Conservation (phyloP, 2,888 invertebrate species). For the Herminia tarsipennalis region DNA sequence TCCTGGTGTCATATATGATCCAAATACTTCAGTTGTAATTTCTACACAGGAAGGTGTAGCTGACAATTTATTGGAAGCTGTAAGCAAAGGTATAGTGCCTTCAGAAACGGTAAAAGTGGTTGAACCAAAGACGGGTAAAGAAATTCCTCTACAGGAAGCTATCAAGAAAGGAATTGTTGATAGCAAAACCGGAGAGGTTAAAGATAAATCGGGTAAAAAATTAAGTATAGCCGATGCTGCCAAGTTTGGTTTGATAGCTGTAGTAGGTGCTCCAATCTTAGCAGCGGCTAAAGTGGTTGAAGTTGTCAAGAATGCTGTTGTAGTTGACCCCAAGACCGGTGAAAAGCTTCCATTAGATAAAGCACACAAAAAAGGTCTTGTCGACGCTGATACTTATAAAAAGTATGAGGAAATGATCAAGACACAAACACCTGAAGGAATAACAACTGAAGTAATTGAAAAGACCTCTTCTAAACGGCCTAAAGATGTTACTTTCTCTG, state of each 20-base stretch:
- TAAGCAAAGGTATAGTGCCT: constrained; percentile 90
- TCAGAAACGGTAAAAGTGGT: constrained; percentile 88
- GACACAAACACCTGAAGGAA: constrained; percentile 33
- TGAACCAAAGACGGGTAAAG: constrained; percentile 89
- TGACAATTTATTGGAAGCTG: constrained; percentile 89
- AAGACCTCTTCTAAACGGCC: constrained; percentile 18
- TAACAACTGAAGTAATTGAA: constrained; percentile 18
- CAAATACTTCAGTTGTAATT: constrained; percentile 88
- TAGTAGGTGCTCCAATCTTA: constrained; percentile 90
- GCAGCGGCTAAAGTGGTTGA: constrained; percentile 89
- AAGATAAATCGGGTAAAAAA: constrained; percentile 87
- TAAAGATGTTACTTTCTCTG: constrained; percentile 28
- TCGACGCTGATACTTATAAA: constrained; percentile 77
- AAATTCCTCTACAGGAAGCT: constrained; percentile 91
- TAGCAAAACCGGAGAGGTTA: constrained; percentile 88
- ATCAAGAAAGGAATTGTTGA: constrained; percentile 91
- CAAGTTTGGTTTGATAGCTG: constrained; percentile 90
- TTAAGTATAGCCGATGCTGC: constrained; percentile 90
- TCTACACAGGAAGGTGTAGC: constrained; percentile 88
- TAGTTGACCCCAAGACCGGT: constrained; percentile 90
- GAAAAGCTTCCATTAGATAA: constrained; percentile 90
- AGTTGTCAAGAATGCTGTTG: constrained; percentile 85
- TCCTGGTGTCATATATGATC: constrained; percentile 90
- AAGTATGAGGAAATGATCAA: constrained; percentile 44
- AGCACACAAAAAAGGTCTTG: constrained; percentile 89